These are phyloP conservation scores for Argya squamiceps DNA, from an alignment of 2,797 vertebrate species.

Conservation along the genomic window DNA sequence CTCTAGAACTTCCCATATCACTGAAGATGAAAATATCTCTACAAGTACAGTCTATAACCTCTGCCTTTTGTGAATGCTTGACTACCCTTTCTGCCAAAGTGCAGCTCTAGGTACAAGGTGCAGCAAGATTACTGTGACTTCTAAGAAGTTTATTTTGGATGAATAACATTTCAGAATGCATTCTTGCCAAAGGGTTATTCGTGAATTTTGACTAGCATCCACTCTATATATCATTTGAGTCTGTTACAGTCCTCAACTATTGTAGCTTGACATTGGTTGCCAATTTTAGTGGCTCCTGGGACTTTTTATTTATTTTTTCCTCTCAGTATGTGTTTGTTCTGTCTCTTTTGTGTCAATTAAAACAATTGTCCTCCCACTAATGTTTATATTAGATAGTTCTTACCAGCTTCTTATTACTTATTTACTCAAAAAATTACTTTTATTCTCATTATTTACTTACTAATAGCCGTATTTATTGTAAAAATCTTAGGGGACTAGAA, in stretches of 20 bases:
- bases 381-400: background rate
- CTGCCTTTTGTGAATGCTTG: background rate
- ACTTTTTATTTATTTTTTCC: background rate
- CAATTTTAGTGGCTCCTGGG: background rate
- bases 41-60: background rate
- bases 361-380: background rate
- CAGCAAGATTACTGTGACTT: background rate
- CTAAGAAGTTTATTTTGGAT: background rate
- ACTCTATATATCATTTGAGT: background rate
- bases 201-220: background rate
- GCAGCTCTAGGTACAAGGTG: background rate
- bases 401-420: background rate
- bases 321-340: background rate
- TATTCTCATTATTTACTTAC: background rate
- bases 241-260: background rate
- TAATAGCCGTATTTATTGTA: background rate
- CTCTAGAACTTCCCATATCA: background rate
- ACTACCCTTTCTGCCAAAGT: background rate
- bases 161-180: background rate
- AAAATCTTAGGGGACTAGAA: fast-evolving
- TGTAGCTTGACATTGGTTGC: background rate
- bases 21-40: background rate
- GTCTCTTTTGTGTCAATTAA: background rate
- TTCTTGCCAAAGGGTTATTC: background rate
- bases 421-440: background rate